These are phyloP conservation scores for Riptortus pedestris DNA, from an alignment of 1,140 invertebrate species.

Conservation along the genomic window DNA sequence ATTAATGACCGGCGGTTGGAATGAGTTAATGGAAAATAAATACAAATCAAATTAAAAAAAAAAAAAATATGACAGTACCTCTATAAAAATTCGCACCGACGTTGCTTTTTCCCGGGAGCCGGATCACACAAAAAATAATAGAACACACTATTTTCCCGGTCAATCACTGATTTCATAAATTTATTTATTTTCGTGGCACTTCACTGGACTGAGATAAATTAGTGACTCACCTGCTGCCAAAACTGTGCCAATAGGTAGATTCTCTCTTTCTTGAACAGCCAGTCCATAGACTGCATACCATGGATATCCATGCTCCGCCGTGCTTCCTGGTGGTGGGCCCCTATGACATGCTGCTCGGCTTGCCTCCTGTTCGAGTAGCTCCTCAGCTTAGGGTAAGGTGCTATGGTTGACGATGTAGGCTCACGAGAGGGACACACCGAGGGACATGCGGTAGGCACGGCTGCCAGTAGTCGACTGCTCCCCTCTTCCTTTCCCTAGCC, in stretches of 20 bases:
- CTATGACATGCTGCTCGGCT: not conserved
- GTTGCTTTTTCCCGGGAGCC: slow-evolving; percentile 1
- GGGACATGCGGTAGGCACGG: slow-evolving; percentile 37
- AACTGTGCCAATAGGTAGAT: slow-evolving; percentile 84
- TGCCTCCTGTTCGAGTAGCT: too few species aligned
- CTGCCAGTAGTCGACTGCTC: slow-evolving; percentile 35
- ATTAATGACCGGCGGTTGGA: not conserved
- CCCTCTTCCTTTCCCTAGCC: slow-evolving; percentile 13
- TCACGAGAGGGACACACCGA: not conserved
- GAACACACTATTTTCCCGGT: not conserved
- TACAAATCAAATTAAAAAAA: slow-evolving; percentile 7
- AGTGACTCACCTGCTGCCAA: slow-evolving; percentile 76
- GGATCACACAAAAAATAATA: slow-evolving; percentile 1
- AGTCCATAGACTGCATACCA: slow-evolving; percentile 85
- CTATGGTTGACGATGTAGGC: not conserved
- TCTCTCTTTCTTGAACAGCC: slow-evolving; percentile 87
- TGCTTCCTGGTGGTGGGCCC: too few species aligned
- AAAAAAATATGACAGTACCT: slow-evolving; percentile 13
- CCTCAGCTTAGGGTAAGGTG: too few species aligned
- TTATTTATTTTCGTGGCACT: not conserved
- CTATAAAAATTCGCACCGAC: not conserved
- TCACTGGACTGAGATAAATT: slow-evolving; percentile 13
- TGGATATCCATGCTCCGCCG: slow-evolving; percentile 48
- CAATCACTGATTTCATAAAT: not conserved
- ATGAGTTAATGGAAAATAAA: not conserved